Evolutionary conservation across 2,113 vertebrate genomes (phyloP), one percentile per base, ranked within the genome.

Genomic region (Lepus americanus): DNA sequence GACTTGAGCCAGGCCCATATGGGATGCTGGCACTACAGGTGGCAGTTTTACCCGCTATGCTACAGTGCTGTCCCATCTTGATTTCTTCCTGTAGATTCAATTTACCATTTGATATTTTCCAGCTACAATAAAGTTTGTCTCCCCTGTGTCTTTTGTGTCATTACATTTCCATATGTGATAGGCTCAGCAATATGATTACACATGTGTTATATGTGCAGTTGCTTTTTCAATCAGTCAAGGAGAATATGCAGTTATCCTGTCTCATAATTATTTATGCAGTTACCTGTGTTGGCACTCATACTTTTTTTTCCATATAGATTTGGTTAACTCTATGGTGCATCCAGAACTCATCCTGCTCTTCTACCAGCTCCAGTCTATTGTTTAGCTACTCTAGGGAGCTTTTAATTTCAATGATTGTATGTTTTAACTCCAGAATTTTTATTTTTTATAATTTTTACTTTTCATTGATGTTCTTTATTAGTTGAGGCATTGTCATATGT

Each of bases 21-120:
- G 44, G 44, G 44, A 44, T 44, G 44, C 44, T 7, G 44, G 44
- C 44, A 44, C 44, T 44, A 44, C 44, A 44, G 44, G 44, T 44
- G 44, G 44, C 44, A 44, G 44, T 44, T 44, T 44, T 44, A 44
- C 44, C 44, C 7, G 6, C 44, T 44, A 44, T 44, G 44, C 44
- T 44, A 44, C 44, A 44, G 44, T 44, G 44, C 44, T 44, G 44
- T 6, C 44, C 44, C 44, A 7, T 44, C 5, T 64, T 93, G 1
- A 39, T 94, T 92, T 74, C 22, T 67, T 94, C 31, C 39, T 80
- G 8, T 89, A 90, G 72, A 74, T 81, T 96, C 27, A 13, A 39
- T 80, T 90, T 95, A 84, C 39, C 53, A 63, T 94, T 39, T 84
- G 36, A 64, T 89, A 17, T 92, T 91, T 92, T 11, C 70, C 67